These are phyloP conservation scores for Tyto alba DNA, from an alignment of 2,113 vertebrate species.

Conservation along the genomic window DNA sequence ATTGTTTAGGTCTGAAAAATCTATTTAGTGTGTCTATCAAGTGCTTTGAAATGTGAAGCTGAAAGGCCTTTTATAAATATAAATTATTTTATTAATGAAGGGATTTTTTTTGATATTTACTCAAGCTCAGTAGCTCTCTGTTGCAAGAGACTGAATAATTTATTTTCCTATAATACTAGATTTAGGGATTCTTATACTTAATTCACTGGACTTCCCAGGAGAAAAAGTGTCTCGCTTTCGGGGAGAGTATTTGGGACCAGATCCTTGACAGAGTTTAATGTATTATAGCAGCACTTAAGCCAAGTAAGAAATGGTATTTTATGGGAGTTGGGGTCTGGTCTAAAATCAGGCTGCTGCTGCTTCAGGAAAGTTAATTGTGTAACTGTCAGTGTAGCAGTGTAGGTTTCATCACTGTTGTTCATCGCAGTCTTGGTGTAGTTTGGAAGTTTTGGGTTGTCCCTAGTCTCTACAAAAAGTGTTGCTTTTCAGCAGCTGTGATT, in stretches of 20 bases:
- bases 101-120: not conserved
- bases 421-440: accelerated
- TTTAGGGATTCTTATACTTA: not conserved
- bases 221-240: not conserved
- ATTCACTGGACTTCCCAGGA: not conserved
- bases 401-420: not conserved
- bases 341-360: not conserved
- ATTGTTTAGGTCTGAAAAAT: not conserved
- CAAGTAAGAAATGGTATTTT: not conserved
- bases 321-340: not conserved
- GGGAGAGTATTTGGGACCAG: not conserved
- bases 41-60: not conserved
- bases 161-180: not conserved
- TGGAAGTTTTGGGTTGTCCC: not conserved
- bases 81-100: not conserved
- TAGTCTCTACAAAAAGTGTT: not conserved
- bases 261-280: accelerated
- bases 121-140: not conserved
- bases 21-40: not conserved
- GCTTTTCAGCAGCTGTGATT: not conserved
- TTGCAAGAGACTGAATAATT: not conserved
- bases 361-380: not conserved
- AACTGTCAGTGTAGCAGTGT: not conserved
- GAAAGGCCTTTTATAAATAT: not conserved
- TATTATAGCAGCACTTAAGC: not conserved